Base-by-base conservation (phyloP, 2,888 invertebrate species). In the Cerceris rybyensis region DNA sequence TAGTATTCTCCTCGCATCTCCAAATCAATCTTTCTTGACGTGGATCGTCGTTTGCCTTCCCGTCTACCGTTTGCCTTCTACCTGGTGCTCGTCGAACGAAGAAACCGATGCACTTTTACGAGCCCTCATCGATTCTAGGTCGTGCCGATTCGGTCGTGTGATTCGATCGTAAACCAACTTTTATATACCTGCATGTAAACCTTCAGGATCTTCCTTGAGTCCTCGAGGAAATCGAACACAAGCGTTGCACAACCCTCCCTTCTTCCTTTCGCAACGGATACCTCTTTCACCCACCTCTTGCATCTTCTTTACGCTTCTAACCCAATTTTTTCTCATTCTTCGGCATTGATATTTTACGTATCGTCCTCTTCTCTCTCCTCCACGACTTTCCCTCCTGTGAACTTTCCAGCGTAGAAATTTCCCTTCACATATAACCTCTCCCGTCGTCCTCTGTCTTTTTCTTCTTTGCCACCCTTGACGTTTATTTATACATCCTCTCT, bases 81-180 rank as follows among this genome's bases (percentile, higher is more conserved):
- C 60, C 57, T 70, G 43, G 52, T 41, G 54, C 28, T 52, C 63
- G 39, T 64, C 64, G 54, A 28, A 68, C 54, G 58, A 70, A 70
- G 80, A 66, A 78, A 71, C 71, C 66, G 75, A 71, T 78, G 71
- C 64, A 61, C 59, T 70, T 83, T 82, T 78, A 83, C 75, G 80
- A 79, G 68, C 57, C 28, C 75, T 67, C 67, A 66, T 80, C 66
- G 76, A 69, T 85, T 87, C 73, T 66, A 13, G 75, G 74, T 70
- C 77, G 68, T 49, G 55, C 16, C 63, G 58, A 43, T 54, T 61
- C 65, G 52, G 66, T 67, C 78, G 67, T 72, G 79, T 78, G 83
- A 85, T 86, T 86, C 79, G 63, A 46, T 82, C 82, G 82, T 84
- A 82, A 86, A 82, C 66, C 63, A 68, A 79, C 70, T 78, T 80